Conservation (phyloP, 2,888 invertebrate genomes). For the Acrocera orbiculus region DNA sequence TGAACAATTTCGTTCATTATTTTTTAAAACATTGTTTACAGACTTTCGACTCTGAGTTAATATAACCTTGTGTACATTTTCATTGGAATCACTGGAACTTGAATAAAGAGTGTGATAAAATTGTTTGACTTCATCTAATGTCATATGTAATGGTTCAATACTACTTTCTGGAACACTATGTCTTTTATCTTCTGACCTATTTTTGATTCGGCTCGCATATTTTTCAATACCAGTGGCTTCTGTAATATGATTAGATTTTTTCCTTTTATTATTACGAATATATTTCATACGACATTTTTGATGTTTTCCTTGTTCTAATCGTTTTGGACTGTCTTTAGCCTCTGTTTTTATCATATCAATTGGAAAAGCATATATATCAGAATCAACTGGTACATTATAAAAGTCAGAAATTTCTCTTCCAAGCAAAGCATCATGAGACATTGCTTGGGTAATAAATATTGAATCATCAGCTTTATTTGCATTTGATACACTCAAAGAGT, state of each 20-base stretch:
- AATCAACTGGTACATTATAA: slow-evolving; percentile 77
- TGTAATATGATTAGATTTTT: slow-evolving; percentile 29
- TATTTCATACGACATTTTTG: slow-evolving; percentile 17
- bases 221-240: slow-evolving; percentile 14
- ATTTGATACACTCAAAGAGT: slow-evolving; percentile 51
- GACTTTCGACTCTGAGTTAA: too few relatives aligned
- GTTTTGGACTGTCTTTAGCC: slow-evolving; percentile 30
- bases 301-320: slow-evolving; percentile 12
- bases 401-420: slow-evolving; percentile 66
- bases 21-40: too few relatives aligned
- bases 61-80: too few relatives aligned
- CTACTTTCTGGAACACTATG: slow-evolving; percentile 50
- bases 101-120: slow-evolving; percentile 69
- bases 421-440: slow-evolving; percentile 66
- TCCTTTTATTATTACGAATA: slow-evolving; percentile 23
- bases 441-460: slow-evolving; percentile 73
- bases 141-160: slow-evolving; percentile 65
- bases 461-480: slow-evolving; percentile 67
- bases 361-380: slow-evolving; percentile 73
- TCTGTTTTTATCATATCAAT: slow-evolving; percentile 58
- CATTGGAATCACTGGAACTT: slow-evolving; percentile 50
- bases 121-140: slow-evolving; percentile 65
- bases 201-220: slow-evolving; percentile 10
- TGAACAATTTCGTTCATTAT: too few relatives aligned
- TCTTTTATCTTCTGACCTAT: slow-evolving; percentile 34